Evolutionary conservation across 2,888 invertebrate genomes (phyloP), one percentile per base, ranked within the genome.

Genomic region (Macaria liturata): DNA sequence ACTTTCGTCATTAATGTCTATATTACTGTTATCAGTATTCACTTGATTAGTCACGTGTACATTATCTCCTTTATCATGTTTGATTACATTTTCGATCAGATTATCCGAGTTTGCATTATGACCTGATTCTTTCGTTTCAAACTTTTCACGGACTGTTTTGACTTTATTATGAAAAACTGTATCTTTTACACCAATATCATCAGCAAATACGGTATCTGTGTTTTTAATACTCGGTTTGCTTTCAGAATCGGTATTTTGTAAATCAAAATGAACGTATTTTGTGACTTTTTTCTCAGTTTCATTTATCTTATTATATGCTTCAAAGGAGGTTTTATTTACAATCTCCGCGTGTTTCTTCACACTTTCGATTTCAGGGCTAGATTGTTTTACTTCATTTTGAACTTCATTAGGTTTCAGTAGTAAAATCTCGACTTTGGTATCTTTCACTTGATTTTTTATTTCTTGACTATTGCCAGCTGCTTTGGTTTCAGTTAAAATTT

Each of bases 161-260:
- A 51, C 51, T 45, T 45, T 51, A 31, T 51, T 51, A n/a, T 51
- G 44, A 46, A 51, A 45, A 3, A 51, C 45, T n/a, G 44, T 3
- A 1, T 45, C 51, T 31, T 51, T 34, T 3, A 44, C 20, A 34
- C 44, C 45, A 1, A 20, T 20, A 20, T 20, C 20, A 20, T 20
- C 20, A 20, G 2, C 20, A 2, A 20, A 20, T 1, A 20, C 2
- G 20, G 20, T 20, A 45, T 42, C 42, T 8, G 44, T 51, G 4
- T n/a, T 45, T 37, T 45, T 31, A 32, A 34, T 2, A 43, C 9
- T 32, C 9, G 9, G 1, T 39, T 51, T 51, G 30, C 1, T 5
- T 3, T 44, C 43, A 9, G 9, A 4, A 5, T 43, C 34, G 1
- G 3, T 3, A 34, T 39, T 51, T 51, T 45, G 6, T 30, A 30